Evolutionary conservation across 1,140 invertebrate genomes (phyloP), one percentile per base, ranked within the genome.

Genomic region (Telenomus remus): DNA sequence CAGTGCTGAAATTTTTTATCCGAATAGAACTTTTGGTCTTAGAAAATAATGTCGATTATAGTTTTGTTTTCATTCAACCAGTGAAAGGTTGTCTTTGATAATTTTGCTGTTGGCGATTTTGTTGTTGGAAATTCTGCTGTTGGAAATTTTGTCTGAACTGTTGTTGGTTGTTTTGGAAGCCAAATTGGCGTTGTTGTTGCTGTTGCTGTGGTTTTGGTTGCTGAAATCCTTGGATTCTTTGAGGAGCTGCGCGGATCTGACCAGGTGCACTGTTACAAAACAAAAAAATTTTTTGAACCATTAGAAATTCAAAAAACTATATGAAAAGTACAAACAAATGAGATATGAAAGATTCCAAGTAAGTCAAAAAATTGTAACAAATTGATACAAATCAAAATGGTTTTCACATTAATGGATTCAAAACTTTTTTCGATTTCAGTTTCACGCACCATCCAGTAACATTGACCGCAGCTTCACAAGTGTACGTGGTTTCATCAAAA

Each of bases 381-480:
- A 11, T 49, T 27, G 33, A 49, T 11, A 37, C 35, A 51, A 51
- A 11, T 8, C 12, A 43, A 35, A 10, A 35, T 6, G 10, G 5
- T 35, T 6, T 35, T 35, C 34, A 6, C 34, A n/a, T 43, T 43
- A 43, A 43, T 43, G 39, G 4, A 43, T 43, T 51, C 34, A 35
- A 35, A 6, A 35, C 10, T 35, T 35, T 6, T 6, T 6, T 39
- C 9, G 2, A 1, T 11, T 11, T 11, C 9, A 39, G 37, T 39
- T 39, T 3, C 3, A 11, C 73, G 75, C 84, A 91, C 88, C 94
- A 95, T 80, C 91, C 92, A 15, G 92, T 91, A 48, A 95, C 94
- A 84, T 95, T 95, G 68, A 93, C 91, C 12, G 91, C 91, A 34
- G 91, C 93, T 68, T 95, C 95, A 81, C 96, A 97, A 37, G 90